A percentile compares a stretch with the other conserved stretches of the same genome.
Conservation (phyloP, 2,888 invertebrate species). For the Drepanosiphum platanoidis region DNA sequence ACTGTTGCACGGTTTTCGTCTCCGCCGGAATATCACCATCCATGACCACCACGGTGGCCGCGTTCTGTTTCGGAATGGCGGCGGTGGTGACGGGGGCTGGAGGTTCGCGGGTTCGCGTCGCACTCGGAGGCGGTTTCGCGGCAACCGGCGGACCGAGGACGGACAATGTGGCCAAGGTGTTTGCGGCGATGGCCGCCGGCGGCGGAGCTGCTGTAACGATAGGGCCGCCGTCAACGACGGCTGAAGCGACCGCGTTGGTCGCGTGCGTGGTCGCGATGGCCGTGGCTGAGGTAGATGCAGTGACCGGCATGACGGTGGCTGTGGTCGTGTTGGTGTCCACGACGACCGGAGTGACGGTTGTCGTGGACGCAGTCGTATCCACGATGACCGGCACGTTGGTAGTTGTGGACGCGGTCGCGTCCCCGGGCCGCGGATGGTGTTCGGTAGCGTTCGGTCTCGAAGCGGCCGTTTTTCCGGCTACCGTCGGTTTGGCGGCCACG, state of each 20-base stretch:
- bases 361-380: not conserved
- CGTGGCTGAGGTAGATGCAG: constrained; percentile 44
- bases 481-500: not conserved
- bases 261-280: constrained; percentile 52
- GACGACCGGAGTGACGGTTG: not conserved
- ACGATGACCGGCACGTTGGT: not conserved
- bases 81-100: not conserved
- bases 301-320: not conserved
- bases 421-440: not conserved
- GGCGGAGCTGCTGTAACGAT: constrained; percentile 47
- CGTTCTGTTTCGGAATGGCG: not conserved
- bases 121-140: constrained; percentile 8
- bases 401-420: not conserved
- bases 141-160: not conserved
- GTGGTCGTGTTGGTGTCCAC: too few relatives aligned
- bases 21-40: not conserved
- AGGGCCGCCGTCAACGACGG: constrained; percentile 30
- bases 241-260: constrained; percentile 26
- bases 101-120: not conserved
- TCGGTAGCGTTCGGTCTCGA: not conserved
- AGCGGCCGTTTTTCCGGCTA: not conserved
- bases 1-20: not conserved
- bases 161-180: constrained; percentile 31
- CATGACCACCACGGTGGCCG: constrained; percentile 1
- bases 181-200: constrained; percentile 33